Percentiles rank a stretch among this genome's conserved stretches.
phyloP scores from a whole-genome alignment of 2,888 invertebrate species.

The Celastrina argiolus region DNA sequence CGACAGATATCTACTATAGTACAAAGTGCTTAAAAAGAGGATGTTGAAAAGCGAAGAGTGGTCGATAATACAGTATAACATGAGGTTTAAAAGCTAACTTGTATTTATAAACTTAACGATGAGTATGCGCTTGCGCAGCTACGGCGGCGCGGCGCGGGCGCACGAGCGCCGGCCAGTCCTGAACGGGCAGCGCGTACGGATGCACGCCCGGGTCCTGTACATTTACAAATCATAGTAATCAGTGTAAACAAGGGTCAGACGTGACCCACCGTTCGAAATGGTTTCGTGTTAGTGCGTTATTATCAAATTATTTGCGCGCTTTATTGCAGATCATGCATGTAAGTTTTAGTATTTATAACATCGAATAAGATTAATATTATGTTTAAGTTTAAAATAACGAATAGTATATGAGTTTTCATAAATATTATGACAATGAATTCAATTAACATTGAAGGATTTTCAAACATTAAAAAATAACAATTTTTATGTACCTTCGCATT shows the following conservation, averaged over 20 bases:
- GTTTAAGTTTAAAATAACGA: neutral
- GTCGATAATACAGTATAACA: conserved; percentile 8
- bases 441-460: too few relatives aligned
- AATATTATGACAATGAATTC: too few relatives aligned
- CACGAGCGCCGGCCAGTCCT: conserved; percentile 41
- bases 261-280: conserved; percentile 56
- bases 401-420: neutral
- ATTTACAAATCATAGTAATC: conserved; percentile 19
- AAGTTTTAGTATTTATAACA: conserved; percentile 40
- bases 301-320: conserved; percentile 40
- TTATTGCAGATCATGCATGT: conserved; percentile 65
- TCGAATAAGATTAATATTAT: conserved; percentile 8
- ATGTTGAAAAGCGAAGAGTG: conserved; percentile 2
- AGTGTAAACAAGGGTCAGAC: conserved; percentile 49
- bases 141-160: conserved; percentile 28
- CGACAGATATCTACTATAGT: neutral
- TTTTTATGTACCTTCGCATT: neutral
- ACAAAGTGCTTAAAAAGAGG: conserved; percentile 1
- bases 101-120: conserved; percentile 24
- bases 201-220: conserved; percentile 40
- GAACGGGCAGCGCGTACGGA: conserved; percentile 44
- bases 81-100: conserved; percentile 10
- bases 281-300: conserved; percentile 54
- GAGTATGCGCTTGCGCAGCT: conserved; percentile 35
- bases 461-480: too few relatives aligned